Conservation (phyloP, 2,888 invertebrate species). For the Xanthorhoe spadicearia region DNA sequence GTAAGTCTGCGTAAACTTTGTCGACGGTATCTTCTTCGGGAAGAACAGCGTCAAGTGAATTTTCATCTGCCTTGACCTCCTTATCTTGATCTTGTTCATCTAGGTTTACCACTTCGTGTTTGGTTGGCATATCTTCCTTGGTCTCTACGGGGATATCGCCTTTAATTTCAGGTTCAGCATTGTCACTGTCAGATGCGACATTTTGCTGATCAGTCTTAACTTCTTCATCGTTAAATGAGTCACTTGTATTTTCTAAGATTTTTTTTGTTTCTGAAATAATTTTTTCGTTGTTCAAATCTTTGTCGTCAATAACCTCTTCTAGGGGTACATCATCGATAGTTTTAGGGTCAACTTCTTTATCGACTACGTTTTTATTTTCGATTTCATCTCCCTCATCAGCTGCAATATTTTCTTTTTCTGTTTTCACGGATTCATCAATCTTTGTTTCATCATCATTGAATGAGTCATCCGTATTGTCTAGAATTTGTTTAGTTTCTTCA, state of each 20-base stretch:
- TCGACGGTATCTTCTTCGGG: conserved; percentile 55
- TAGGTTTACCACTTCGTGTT: conserved; percentile 1
- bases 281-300: conserved; percentile 1
- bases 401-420: neutral
- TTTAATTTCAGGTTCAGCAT: neutral
- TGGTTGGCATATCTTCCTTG: neutral
- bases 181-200: neutral
- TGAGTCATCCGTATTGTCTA: conserved; percentile 23
- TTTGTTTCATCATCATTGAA: conserved; percentile 23
- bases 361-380: neutral
- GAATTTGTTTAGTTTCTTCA: conserved; percentile 26
- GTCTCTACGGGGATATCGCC: neutral
- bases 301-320: neutral
- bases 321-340: conserved; percentile 1
- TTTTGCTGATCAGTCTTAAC: neutral
- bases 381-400: neutral
- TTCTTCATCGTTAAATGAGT: conserved; percentile 25
- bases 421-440: conserved; percentile 3
- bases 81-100: conserved; percentile 10
- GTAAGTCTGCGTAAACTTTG: conserved; percentile 59
- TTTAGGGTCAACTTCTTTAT: conserved; percentile 4
- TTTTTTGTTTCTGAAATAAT: conserved; percentile 25
- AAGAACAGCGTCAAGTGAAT: conserved; percentile 27
- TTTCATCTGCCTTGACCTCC: conserved; percentile 15
- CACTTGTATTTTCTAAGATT: conserved; percentile 26